Conservation (phyloP, 2,797 vertebrate species). For the Thalassophryne amazonica region DNA sequence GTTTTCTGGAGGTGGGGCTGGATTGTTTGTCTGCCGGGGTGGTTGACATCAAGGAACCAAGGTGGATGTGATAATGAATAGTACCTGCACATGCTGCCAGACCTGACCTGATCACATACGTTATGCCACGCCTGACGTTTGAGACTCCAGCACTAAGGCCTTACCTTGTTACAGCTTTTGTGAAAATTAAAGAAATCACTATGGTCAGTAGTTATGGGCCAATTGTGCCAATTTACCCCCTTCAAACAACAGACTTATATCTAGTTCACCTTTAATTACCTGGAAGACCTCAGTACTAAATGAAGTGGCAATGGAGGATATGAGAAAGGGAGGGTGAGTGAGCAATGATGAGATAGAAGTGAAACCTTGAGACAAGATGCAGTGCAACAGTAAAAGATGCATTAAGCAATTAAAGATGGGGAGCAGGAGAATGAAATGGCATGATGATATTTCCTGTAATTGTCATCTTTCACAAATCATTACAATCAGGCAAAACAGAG, state of each 20-base stretch:
- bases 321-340: slow-evolving; percentile 31
- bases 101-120: background rate
- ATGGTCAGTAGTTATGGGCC: slow-evolving; percentile 17
- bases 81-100: background rate
- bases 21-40: too few relatives aligned
- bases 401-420: slow-evolving; percentile 88
- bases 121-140: background rate
- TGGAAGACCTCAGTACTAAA: slow-evolving; percentile 53
- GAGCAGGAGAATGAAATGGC: slow-evolving; percentile 79
- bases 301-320: slow-evolving; percentile 43
- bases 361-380: slow-evolving; percentile 13
- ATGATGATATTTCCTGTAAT: slow-evolving; percentile 83
- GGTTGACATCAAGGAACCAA: too few relatives aligned
- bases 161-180: background rate
- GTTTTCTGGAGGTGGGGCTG: too few relatives aligned
- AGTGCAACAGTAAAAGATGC: slow-evolving; percentile 68
- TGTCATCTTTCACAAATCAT: slow-evolving; percentile 86
- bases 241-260: slow-evolving; percentile 28
- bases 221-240: slow-evolving; percentile 34
- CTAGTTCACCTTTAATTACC: slow-evolving; percentile 65
- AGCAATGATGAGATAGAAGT: slow-evolving; percentile 36
- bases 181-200: slow-evolving; percentile 21
- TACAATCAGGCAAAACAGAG: slow-evolving; percentile 75
- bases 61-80: too few relatives aligned
- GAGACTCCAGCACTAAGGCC: background rate